Conservation (phyloP, 1,140 invertebrate species). For the Hycleus cichorii region DNA sequence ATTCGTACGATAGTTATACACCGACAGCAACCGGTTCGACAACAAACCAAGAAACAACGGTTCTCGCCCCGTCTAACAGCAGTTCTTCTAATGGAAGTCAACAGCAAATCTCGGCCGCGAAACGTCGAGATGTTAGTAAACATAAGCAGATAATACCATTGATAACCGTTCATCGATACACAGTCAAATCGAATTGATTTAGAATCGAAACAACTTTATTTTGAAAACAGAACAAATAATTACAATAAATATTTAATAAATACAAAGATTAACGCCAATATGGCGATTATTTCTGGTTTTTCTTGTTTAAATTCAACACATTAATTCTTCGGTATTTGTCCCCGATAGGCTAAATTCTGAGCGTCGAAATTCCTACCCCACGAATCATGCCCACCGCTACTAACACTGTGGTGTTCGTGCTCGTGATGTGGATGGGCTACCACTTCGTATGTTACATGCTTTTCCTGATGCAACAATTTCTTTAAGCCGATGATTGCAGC, state of each 20-base stretch:
- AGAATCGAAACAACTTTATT: too few relatives aligned
- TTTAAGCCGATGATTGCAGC: constrained; percentile 74
- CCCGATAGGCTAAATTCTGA: constrained; percentile 58
- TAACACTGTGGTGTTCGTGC: constrained; percentile 34
- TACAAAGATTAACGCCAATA: constrained; percentile 35
- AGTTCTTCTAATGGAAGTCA: too few relatives aligned
- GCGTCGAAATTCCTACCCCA: constrained; percentile 43
- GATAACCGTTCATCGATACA: too few relatives aligned
- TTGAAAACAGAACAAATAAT: not conserved
- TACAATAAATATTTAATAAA: constrained; percentile 34
- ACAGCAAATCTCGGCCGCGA: too few relatives aligned
- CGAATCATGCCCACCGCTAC: constrained; percentile 44
- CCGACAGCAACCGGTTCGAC: too few relatives aligned
- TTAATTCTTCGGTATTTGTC: constrained; percentile 44
- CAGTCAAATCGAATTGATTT: too few relatives aligned
- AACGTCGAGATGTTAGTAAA: too few relatives aligned
- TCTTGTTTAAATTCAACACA: not conserved
- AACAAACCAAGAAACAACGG: too few relatives aligned
- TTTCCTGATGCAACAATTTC: constrained; percentile 67
- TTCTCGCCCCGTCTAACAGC: too few relatives aligned
- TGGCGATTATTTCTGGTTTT: constrained; percentile 23
- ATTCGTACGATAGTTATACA: too few relatives aligned
- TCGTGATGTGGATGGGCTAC: constrained; percentile 59
- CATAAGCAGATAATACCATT: too few relatives aligned
- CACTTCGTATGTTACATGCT: constrained; percentile 68